Conservation (phyloP, 2,797 vertebrate species). For the Pangasius djambal region DNA sequence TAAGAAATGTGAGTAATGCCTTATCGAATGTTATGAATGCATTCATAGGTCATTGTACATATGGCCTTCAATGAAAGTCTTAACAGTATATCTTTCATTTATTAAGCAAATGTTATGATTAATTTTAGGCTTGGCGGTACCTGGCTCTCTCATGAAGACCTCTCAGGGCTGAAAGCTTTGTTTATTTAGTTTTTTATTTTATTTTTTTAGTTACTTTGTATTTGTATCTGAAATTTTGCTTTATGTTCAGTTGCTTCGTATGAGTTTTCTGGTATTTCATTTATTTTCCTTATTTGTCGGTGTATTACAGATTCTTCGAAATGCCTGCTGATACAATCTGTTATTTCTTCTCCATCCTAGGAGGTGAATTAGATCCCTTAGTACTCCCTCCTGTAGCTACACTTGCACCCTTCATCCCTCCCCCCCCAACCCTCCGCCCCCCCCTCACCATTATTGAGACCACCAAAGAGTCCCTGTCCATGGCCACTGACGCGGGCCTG, state of each 20-base stretch:
- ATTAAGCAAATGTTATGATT: not conserved
- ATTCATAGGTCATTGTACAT: not conserved
- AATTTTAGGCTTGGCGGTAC: not conserved
- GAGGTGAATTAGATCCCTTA: conserved; percentile 99
- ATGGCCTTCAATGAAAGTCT: not conserved
- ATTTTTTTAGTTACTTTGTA: conserved; percentile 14
- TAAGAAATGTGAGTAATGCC: not conserved
- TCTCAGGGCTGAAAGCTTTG: conserved; percentile 48
- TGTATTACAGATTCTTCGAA: not conserved
- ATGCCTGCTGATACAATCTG: conserved; percentile 67
- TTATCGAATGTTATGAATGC: not conserved
- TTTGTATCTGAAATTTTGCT: conserved; percentile 16
- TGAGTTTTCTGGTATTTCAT: conserved; percentile 19
- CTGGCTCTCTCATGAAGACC: conserved; percentile 54
- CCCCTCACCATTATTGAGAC: conserved; percentile 99
- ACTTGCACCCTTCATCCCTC: conserved; percentile 96
- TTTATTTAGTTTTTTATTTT: conserved; percentile 27
- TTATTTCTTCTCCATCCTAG: conserved; percentile 83
- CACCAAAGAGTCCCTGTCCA: conserved; percentile 99
- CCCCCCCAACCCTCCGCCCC: conserved; percentile 94
- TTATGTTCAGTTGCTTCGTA: conserved; percentile 28
- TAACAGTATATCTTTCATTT: not conserved
- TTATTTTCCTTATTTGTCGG: conserved; percentile 23
- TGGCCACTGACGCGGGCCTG: conserved; percentile 98
- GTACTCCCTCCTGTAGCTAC: conserved; percentile 93